phyloP scores from a whole-genome alignment of 1,140 invertebrate genomes.

The Trichonephila clavata region DNA sequence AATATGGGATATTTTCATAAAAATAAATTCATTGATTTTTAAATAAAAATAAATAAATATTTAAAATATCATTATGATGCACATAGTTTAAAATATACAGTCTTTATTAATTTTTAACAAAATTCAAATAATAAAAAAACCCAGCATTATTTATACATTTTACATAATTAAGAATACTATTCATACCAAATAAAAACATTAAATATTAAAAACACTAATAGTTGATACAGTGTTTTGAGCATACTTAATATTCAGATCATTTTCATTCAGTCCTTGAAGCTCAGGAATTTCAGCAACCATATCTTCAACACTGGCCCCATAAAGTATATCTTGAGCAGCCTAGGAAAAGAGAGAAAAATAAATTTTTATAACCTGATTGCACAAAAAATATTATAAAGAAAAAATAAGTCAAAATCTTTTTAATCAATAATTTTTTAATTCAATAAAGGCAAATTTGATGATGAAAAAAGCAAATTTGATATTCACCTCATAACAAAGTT shows the following conservation, averaged over 20 bases:
- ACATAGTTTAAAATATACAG: no score
- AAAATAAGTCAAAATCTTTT: not conserved
- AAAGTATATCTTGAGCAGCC: slow-evolving; percentile 80
- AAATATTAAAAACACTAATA: no score
- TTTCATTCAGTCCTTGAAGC: slow-evolving; percentile 77
- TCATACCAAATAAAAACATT: no score
- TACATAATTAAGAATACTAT: no score
- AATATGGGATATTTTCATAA: no score
- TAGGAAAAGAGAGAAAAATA: not conserved
- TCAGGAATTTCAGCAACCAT: slow-evolving; percentile 80
- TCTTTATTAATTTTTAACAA: no score
- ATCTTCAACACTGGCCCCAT: slow-evolving; percentile 78
- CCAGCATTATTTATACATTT: no score
- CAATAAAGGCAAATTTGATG: no score
- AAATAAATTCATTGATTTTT: no score
- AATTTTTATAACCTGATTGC: not conserved
- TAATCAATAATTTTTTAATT: not conserved
- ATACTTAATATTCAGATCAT: slow-evolving; percentile 63
- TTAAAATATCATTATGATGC: no score
- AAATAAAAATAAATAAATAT: no score
- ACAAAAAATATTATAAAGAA: not conserved
- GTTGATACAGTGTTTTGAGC: not conserved
- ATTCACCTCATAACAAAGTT: slow-evolving; percentile 81
- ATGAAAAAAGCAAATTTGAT: not conserved
- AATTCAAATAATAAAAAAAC: no score